Conservation (phyloP, 2,888 invertebrate genomes). For the Beris chalybata region DNA sequence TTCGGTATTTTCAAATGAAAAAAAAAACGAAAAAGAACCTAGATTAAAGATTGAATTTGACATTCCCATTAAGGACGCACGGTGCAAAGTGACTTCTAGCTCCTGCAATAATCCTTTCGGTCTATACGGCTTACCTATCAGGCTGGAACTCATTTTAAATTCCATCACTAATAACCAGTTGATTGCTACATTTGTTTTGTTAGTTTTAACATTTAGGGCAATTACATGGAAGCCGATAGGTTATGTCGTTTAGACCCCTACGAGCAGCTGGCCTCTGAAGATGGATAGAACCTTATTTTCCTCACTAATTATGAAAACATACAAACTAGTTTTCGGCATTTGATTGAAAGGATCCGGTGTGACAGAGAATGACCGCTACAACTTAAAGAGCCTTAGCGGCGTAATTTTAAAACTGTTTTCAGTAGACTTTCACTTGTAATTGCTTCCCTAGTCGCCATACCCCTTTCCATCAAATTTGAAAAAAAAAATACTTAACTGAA, state of each 20-base stretch:
- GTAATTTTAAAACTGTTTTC: too few species aligned
- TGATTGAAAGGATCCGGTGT: too few species aligned
- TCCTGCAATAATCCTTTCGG: slow-evolving; percentile 21
- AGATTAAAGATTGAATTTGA: slow-evolving; percentile 16
- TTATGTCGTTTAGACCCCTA: background rate
- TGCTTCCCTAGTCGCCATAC: too few species aligned
- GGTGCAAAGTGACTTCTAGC: slow-evolving; percentile 12
- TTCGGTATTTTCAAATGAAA: slow-evolving; percentile 12
- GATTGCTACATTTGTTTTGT: slow-evolving; percentile 31
- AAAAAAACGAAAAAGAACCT: slow-evolving; percentile 7
- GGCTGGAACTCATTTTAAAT: slow-evolving; percentile 18
- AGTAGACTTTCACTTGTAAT: too few species aligned
- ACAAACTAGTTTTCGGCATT: too few species aligned
- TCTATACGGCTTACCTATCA: slow-evolving; percentile 3
- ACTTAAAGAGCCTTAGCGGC: too few species aligned
- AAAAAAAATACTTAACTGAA: too few species aligned
- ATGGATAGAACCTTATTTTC: slow-evolving; percentile 22
- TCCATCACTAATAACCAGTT: slow-evolving; percentile 25
- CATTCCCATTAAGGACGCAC: slow-evolving; percentile 23
- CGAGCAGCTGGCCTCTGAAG: slow-evolving; percentile 15
- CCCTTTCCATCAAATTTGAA: too few species aligned
- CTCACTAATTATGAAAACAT: slow-evolving; percentile 10
- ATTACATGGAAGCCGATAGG: background rate
- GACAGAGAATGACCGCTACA: too few species aligned
- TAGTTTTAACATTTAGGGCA: background rate